Conservation (phyloP, 2,888 invertebrate genomes). For the Coenonympha glycerion region DNA sequence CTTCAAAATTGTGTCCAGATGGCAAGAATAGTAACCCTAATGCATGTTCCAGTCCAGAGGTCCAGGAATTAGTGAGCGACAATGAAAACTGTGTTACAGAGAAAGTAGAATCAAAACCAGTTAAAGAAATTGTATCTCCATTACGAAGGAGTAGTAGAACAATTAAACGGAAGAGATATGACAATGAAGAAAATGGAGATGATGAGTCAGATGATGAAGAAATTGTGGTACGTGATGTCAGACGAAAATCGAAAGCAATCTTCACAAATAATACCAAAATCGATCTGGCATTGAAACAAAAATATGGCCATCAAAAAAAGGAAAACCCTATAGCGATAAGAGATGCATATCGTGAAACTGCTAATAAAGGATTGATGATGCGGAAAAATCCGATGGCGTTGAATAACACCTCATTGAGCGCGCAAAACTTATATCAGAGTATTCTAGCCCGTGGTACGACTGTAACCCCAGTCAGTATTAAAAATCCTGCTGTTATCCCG, state of each 20-base stretch:
- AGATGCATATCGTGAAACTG: slow-evolving; percentile 83
- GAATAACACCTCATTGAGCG: slow-evolving; percentile 69
- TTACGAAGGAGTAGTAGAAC: slow-evolving; percentile 56
- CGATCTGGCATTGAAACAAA: slow-evolving; percentile 79
- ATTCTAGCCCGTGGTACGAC: slow-evolving; percentile 61
- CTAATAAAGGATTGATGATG: slow-evolving; percentile 72
- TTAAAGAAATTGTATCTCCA: slow-evolving; percentile 36
- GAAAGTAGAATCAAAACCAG: slow-evolving; percentile 36
- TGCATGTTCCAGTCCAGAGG: slow-evolving; percentile 45
- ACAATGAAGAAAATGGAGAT: slow-evolving; percentile 68
- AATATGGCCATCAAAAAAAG: slow-evolving; percentile 69
- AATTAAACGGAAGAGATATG: slow-evolving; percentile 74
- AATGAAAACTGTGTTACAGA: slow-evolving; percentile 64
- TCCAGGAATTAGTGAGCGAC: slow-evolving; percentile 61
- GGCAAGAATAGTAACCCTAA: slow-evolving; percentile 43
- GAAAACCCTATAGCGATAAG: slow-evolving; percentile 86
- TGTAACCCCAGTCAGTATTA: slow-evolving; percentile 53
- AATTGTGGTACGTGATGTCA: slow-evolving; percentile 74
- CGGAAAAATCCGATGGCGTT: slow-evolving; percentile 37
- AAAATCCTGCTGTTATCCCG: too few relatives aligned
- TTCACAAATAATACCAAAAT: slow-evolving; percentile 84
- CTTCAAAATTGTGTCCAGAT: slow-evolving; percentile 41
- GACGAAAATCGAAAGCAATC: slow-evolving; percentile 58
- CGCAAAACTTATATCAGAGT: slow-evolving; percentile 79
- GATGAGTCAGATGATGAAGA: slow-evolving; percentile 80